Conservation (phyloP, 2,888 invertebrate genomes). For the Slavum lentiscoides region DNA sequence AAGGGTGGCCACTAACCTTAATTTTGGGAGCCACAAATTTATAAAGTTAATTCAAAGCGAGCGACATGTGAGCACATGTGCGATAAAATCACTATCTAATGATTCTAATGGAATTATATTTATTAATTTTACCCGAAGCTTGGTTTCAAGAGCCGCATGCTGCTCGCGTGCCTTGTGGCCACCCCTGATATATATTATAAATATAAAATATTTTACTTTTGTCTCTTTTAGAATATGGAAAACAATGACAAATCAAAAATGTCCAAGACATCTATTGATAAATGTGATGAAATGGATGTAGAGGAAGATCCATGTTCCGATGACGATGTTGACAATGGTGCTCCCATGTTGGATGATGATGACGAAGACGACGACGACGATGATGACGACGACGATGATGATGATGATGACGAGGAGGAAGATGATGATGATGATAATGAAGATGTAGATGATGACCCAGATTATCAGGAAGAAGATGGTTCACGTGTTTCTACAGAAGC, state of each 20-base stretch:
- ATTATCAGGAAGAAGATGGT: conserved; percentile 56
- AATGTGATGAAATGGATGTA: conserved; percentile 54
- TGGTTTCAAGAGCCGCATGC: too few species aligned
- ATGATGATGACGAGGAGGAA: conserved; percentile 55
- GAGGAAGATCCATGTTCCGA: conserved; percentile 57
- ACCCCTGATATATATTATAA: too few species aligned
- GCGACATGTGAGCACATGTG: too few species aligned
- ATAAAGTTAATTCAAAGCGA: too few species aligned
- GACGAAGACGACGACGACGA: conserved; percentile 76
- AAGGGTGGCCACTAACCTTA: too few species aligned
- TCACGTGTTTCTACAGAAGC: conserved; percentile 52
- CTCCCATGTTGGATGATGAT: conserved; percentile 73
- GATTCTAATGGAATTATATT: too few species aligned
- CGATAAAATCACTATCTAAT: too few species aligned
- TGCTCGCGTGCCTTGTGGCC: too few species aligned
- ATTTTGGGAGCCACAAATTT: too few species aligned
- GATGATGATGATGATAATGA: conserved; percentile 55
- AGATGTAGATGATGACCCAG: conserved; percentile 54
- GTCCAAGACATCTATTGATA: conserved; percentile 53
- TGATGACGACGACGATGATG: conserved; percentile 69
- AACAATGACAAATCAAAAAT: conserved; percentile 54
- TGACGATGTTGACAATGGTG: conserved; percentile 74
- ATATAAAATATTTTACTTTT: background rate
- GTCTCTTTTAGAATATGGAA: conserved; percentile 45
- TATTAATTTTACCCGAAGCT: too few species aligned